Conservation (phyloP, 2,113 vertebrate genomes). For the Brienomyrus longianalis region DNA sequence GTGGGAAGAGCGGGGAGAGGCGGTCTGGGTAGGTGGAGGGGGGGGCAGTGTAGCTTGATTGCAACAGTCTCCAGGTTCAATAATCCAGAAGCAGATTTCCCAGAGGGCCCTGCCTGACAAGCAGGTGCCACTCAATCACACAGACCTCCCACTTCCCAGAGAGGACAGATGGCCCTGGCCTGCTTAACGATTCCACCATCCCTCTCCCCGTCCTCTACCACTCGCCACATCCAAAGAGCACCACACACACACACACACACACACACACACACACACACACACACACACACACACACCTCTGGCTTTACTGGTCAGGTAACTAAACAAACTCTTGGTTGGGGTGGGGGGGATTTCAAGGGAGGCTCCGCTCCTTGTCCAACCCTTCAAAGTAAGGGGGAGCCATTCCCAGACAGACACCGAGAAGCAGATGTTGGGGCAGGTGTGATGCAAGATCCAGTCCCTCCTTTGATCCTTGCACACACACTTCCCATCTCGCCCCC, state of each 20-base stretch:
- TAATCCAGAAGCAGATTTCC: constrained; percentile 66
- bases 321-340: not conserved
- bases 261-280: constrained; percentile 26
- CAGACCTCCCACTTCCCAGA: constrained; percentile 48
- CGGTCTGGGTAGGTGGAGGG: not conserved
- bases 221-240: not conserved
- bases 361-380: not conserved
- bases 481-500: not conserved
- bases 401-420: not conserved
- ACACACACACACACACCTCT: constrained; percentile 41
- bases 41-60: constrained; percentile 57
- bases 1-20: not conserved
- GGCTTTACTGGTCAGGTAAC: not conserved
- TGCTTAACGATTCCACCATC: constrained; percentile 61
- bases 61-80: constrained; percentile 60
- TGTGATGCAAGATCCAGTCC: not conserved
- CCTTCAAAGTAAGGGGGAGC: not conserved
- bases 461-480: not conserved
- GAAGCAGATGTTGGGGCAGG: not conserved
- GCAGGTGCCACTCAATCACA: constrained; percentile 78
- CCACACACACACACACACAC: not conserved
- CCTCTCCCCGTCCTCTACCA: not conserved
- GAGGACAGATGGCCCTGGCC: constrained; percentile 66
- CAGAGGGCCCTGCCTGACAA: constrained; percentile 68
- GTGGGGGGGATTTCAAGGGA: not conserved